Evolutionary conservation across 2,113 vertebrate genomes (phyloP).

Genomic region (Notiomystis cincta): DNA sequence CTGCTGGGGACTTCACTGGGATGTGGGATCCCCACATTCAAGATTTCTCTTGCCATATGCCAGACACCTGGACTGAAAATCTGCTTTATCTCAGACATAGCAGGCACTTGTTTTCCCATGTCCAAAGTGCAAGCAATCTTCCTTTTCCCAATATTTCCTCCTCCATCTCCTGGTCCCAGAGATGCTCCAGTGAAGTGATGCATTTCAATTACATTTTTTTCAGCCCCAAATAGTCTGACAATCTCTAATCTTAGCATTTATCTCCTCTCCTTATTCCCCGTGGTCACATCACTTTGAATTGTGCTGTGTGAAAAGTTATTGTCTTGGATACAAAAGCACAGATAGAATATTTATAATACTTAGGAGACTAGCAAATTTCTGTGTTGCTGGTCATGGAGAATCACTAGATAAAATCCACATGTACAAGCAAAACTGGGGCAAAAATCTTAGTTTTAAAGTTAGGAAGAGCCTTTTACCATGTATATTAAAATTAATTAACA

Average conservation of each 20-base stretch:
- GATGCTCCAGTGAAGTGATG: neutral
- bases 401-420: neutral
- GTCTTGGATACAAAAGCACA: neutral
- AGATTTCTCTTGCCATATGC: neutral
- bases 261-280: neutral
- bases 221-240: neutral
- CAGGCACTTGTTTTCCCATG: neutral
- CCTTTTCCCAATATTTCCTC: neutral
- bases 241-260: neutral
- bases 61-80: neutral
- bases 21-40: neutral
- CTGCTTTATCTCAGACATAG: neutral
- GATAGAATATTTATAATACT: neutral
- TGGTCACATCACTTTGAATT: neutral
- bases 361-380: neutral
- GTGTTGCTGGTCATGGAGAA: neutral
- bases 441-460: neutral
- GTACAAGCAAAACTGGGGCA: neutral
- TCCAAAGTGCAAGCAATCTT: neutral
- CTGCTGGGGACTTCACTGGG: neutral
- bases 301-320: conserved; percentile 1
- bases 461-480: neutral
- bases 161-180: neutral
- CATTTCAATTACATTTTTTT: neutral
- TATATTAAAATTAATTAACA: neutral